Evolutionary conservation across 2,888 invertebrate species (phyloP), one percentile per base, ranked within the genome.

Genomic region (Drosophila niveifrons): DNA sequence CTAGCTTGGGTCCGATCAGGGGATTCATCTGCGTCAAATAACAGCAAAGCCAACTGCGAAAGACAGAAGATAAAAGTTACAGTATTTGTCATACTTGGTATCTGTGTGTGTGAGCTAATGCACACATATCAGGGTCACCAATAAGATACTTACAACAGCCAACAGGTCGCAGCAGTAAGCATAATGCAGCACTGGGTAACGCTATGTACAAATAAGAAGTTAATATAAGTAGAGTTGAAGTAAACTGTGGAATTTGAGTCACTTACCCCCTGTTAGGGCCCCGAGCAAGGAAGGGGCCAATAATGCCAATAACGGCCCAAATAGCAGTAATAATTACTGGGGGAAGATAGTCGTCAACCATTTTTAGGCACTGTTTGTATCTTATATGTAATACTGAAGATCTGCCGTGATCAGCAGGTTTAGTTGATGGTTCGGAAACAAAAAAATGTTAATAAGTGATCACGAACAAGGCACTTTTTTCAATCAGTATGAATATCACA

Each of bases 21-120:
- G 91, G 91, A 55, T 91, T 90, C 87, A 91, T 81, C 82, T 91
- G 91, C 31, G 92, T 91, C 91, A 91, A 88, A 65, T 92, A 91
- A 72, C 91, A 91, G 65, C 91, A 91, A 15, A 92, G 78, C 92
- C 92, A 91, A 78, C 92, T 91, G 52, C 6, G 67, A 66, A 55
- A 55, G 29, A 64, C 1, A 68, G 9, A 70, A 41, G 36, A 68
- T 63, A 72, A 61, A 44, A 7, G 15, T 58, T 36, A 59, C 2
- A 59, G 7, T 2, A 18, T 41, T 57, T 46, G 2, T 53, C 47
- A 43, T 48, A 48, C 31, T 50, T 34, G 18, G 29, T 55, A 13
- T 17, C 13, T 31, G 13, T n/a, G 8, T 15, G 2, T 34, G 7
- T 34, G 36, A 1, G 17, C 52, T n/a, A 13, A 46, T 23, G 43